Evolutionary conservation across 64 coral and sea anemone species (phyloP), one percentile per base, ranked within the genome.

Genomic region (Dendronephthya gigantea): DNA sequence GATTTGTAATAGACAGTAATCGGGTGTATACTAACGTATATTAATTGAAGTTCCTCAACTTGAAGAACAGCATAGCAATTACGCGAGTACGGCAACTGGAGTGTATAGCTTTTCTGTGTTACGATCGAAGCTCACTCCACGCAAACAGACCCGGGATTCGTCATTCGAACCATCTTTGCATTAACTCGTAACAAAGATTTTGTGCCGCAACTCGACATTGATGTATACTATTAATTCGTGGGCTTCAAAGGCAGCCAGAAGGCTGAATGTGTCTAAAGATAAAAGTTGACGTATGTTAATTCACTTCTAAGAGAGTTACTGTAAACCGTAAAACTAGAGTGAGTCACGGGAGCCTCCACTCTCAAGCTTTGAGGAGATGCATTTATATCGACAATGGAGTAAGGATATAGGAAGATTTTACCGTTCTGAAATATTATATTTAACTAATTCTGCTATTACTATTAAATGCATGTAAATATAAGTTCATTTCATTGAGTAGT

Each of bases 11-110:
- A 10, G 1, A 16, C 1, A 52, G 50, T 52, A 22, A 52, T 1
- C 13, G 23, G 50, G 23, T 1, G 23, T 52, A 12, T 52, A 22
- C 13, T 16, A 52, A 52, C 50, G 13, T 52, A n/a, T n/a, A n/a
- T n/a, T n/a, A n/a, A 9, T 9, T 70, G 19, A 70, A 70, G 25
- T 31, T 70, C 6, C 9, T 70, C 9, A n/a, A 9, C 6, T n/a
- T 70, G 25, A 70, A 70, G 66, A 70, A 70, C 66, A 70, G 9
- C 66, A 31, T 70, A n/a, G 66, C 66, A 70, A 70, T n/a, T n/a
- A n/a, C n/a, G n/a, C 66, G 8, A 9, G 9, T 6, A 70, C 66
- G 25, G 66, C 66, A 9, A 9, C 66, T 9, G 66, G 9, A 9
- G 66, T 9, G 29, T 9, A n/a, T 9, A 6, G 9, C 8, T 70